Percentiles rank a stretch among this genome's conserved stretches.
Conservation (phyloP, 1,140 invertebrate genomes). For the Formica exsecta region DNA sequence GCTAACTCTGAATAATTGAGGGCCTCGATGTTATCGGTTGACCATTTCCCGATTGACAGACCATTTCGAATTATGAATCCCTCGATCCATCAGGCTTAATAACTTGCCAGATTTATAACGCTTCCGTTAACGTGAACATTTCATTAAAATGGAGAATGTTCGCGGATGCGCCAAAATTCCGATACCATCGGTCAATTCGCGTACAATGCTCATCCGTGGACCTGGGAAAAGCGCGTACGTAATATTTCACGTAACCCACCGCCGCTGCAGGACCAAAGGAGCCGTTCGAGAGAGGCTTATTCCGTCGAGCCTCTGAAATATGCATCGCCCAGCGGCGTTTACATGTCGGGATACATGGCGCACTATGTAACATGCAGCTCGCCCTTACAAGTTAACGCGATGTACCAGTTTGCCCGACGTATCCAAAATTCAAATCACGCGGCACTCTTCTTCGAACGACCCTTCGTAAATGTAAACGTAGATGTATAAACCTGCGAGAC, state of each 20-base stretch:
- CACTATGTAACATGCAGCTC: conserved; percentile 31
- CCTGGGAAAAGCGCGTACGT: background rate
- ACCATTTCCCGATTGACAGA: conserved; percentile 6
- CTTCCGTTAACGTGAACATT: conserved; percentile 17
- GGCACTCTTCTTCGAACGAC: conserved; percentile 57
- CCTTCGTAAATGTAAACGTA: conserved; percentile 42
- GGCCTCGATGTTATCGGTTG: background rate
- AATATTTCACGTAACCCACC: conserved; percentile 46
- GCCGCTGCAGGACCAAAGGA: conserved; percentile 36
- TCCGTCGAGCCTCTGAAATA: conserved; percentile 56
- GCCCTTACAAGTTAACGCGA: conserved; percentile 44
- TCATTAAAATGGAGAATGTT: conserved; percentile 11
- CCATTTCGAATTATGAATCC: conserved; percentile 8
- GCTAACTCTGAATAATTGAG: conserved; percentile 48
- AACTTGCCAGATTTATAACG: conserved; percentile 11
- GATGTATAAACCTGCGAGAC: conserved; percentile 36
- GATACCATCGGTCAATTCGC: conserved; percentile 33
- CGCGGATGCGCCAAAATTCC: background rate
- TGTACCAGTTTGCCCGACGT: conserved; percentile 35
- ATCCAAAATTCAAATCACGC: conserved; percentile 71
- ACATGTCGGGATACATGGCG: conserved; percentile 37
- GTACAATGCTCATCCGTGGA: background rate
- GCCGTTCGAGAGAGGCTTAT: conserved; percentile 60
- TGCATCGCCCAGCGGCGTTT: conserved; percentile 49
- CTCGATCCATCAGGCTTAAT: background rate